Evolutionary conservation across 2,797 vertebrate species (phyloP), one percentile per base, ranked within the genome.

Genomic region (Neomorphus geoffroyi): DNA sequence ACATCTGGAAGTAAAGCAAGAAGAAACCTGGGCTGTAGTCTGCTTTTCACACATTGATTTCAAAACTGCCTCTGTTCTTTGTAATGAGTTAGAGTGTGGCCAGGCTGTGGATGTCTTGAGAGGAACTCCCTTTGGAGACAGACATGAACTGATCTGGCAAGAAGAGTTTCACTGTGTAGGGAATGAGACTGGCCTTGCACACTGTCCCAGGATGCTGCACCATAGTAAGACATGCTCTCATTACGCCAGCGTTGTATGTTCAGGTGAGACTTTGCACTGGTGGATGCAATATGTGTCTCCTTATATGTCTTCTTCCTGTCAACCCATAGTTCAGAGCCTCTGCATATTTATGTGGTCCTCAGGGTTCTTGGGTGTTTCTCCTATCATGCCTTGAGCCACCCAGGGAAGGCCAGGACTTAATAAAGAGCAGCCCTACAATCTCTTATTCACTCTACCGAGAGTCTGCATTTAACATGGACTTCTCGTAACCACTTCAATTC

Each of bases 161-260:
- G 97, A 98, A 86, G 92, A 98, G 71, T 97, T 97, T 67, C 96
- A 94, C 22, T 98, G 98, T 24, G n/a, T 9, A 48, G 98, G 98
- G 18, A 39, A 96, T 1, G 98, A 98, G 81, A 80, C 84, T 56
- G 84, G 79, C 6, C 96, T 98, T 67, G 90, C 95, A 1, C 86
- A 96, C 17, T 98, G 98, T 79, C 82, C 85, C 17, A 94, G 95
- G 30, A 96, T 21, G 3, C 32, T 80, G 12, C 95, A 22, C 7
- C 69, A 2, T 1, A 93, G 46, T 3, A 54, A 65, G 16, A 95
- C 30, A 0, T 98, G 98, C 32, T 79, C 64, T 60, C 96, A 98
- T 46, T 88, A 96, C 28, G 93, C 97, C 64, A 89, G 84, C 27
- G 3, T 98, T 65, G 12, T 90, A 37, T 97, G 96, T 69, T 96